Evolutionary conservation across 2,113 vertebrate genomes (phyloP), one percentile per base, ranked within the genome.

Genomic region (Ictalurus furcatus): DNA sequence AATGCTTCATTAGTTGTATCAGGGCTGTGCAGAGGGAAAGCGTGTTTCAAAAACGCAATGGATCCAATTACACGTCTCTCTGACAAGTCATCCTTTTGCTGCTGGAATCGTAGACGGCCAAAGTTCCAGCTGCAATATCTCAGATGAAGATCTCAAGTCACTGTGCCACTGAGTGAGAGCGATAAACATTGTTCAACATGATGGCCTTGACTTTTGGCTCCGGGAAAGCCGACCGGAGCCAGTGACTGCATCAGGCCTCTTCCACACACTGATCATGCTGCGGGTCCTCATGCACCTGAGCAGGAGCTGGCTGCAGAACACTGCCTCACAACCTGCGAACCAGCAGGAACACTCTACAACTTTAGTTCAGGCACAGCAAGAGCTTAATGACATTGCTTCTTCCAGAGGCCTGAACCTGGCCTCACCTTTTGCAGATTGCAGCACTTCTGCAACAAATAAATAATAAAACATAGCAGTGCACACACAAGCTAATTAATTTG

Each of bases 351-450:
- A 89, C 90, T 89, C 86, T 25, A 81, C 93, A 94, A 93, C 93
- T 94, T 94, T 92, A 85, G 93, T 89, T 93, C 89, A 93, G 80
- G 87, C 92, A 85, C 94, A 93, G 94, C 81, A 44, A 90, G 93
- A 65, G 85, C 48, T 61, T 92, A 92, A 93, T 93, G 91, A 93
- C 93, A 92, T 85, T 61, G 85, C 92, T 91, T 71, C 61, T 52
- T 81, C 92, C 92, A 93, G 90, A 87, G 90, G 85, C 91, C 87
- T 17, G 84, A 85, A 8, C 67, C 59, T n/a, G 48, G 58, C 65
- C 69, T 23, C 28, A 19, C 71, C 11, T 28, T n/a, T 23, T 13
- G 8, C 65, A 25, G n/a, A 13, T 78, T 37, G 58, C 74, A 74
- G 40, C 34, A 54, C 67, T 52, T 84, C 40, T 74, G 61, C 30